These are phyloP conservation scores for Alethe castanea DNA, from an alignment of 2,113 vertebrate genomes.

Conservation along the genomic window DNA sequence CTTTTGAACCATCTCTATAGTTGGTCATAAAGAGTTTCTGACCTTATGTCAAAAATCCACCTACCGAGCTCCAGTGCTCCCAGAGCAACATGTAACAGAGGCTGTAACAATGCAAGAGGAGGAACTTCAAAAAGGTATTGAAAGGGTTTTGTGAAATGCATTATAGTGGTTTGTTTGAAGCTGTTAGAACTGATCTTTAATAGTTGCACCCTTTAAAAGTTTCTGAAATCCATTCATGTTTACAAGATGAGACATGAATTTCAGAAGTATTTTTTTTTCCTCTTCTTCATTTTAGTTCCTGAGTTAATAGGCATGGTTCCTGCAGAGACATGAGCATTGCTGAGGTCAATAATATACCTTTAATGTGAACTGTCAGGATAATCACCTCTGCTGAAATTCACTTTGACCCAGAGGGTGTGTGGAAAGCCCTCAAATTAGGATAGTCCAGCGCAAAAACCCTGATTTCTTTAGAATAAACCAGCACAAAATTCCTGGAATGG, in stretches of 20 bases:
- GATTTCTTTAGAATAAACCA: neutral
- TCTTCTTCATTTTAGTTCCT: neutral
- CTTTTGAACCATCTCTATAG: neutral
- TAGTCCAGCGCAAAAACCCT: neutral
- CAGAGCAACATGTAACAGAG: neutral
- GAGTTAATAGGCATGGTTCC: neutral
- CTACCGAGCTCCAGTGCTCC: neutral
- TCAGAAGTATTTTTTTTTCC: neutral
- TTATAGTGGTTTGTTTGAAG: neutral
- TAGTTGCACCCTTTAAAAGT: neutral
- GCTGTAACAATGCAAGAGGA: neutral
- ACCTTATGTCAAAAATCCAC: neutral
- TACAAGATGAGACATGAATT: constrained; percentile 5
- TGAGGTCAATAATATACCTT: neutral
- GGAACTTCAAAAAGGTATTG: constrained; percentile 5
- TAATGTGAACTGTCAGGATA: neutral
- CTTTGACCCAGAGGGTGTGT: neutral
- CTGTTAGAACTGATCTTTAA: neutral
- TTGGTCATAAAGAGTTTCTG: neutral
- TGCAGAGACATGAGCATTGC: neutral
- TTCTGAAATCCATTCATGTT: neutral
- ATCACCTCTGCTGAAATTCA: neutral
- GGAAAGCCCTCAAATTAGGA: neutral
- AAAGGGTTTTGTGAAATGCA: neutral
- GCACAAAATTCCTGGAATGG: neutral